Evolutionary conservation across 2,888 invertebrate genomes (phyloP).

Genomic region (Nudaria mundana): DNA sequence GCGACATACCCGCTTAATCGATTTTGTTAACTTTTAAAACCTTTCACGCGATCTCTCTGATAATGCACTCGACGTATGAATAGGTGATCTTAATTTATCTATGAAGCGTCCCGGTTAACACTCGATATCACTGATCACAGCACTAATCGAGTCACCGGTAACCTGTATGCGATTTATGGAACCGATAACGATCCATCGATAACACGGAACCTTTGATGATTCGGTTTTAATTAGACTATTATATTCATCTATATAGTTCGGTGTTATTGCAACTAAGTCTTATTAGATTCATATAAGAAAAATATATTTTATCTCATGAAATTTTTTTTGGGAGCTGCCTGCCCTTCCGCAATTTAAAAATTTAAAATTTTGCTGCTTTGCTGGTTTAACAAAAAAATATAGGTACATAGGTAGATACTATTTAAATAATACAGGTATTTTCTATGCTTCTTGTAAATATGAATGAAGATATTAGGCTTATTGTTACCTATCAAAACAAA

Average conservation of each 20-base stretch:
- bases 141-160: conserved; percentile 65
- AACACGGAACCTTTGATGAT: conserved; percentile 53
- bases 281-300: conserved; percentile 15
- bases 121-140: conserved; percentile 46
- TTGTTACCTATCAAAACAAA: too few relatives aligned
- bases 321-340: too few relatives aligned
- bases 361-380: too few relatives aligned
- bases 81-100: conserved; percentile 78
- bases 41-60: conserved; percentile 64
- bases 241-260: conserved; percentile 35
- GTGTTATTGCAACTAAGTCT: conserved; percentile 33
- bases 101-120: conserved; percentile 69
- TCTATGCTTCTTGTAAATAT: conserved; percentile 11
- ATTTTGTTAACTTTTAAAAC: conserved; percentile 61
- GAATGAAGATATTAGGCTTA: conserved; percentile 48
- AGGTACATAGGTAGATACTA: too few relatives aligned
- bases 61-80: conserved; percentile 71
- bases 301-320: not conserved
- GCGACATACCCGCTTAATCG: conserved; percentile 67
- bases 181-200: conserved; percentile 52
- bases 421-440: too few relatives aligned
- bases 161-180: conserved; percentile 64
- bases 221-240: conserved; percentile 44
- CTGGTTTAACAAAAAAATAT: too few relatives aligned
- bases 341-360: too few relatives aligned